Percentiles rank a stretch among this genome's conserved stretches.
Conservation (phyloP, 1,140 invertebrate genomes). For the Rhagoletis zephyria region DNA sequence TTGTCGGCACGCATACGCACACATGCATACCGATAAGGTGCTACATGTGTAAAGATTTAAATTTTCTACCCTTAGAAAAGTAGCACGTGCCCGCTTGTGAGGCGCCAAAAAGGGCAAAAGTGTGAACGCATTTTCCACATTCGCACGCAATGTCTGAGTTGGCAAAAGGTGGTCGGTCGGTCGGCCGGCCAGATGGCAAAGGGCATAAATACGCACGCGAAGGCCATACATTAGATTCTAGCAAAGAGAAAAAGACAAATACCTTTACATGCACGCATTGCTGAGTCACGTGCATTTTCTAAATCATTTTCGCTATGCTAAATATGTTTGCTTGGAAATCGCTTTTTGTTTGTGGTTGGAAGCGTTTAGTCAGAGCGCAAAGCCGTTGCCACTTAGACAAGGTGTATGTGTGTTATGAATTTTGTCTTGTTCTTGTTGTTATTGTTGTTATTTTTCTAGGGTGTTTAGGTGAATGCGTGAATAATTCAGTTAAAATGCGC, state of each 20-base stretch:
- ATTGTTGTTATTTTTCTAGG: not conserved
- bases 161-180: not conserved
- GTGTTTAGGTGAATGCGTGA: conserved; percentile 52
- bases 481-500: conserved; percentile 53
- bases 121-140: conserved; percentile 47
- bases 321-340: not conserved
- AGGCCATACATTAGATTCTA: not conserved
- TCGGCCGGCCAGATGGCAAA: not conserved
- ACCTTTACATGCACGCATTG: not conserved
- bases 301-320: not conserved
- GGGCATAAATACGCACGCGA: conserved; percentile 32
- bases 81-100: not conserved
- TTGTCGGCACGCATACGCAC: conserved; percentile 14
- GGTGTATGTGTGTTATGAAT: not conserved
- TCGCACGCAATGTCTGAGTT: conserved; percentile 39
- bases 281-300: conserved; percentile 34
- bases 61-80: not conserved
- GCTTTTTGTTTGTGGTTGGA: not conserved
- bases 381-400: not conserved
- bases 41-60: not conserved
- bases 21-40: not conserved
- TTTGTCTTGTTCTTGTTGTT: not conserved
- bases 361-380: not conserved
- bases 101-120: conserved; percentile 45
- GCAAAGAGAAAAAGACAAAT: not conserved